These are phyloP conservation scores for Nomia melanderi DNA, from an alignment of 1,140 invertebrate genomes.

Conservation along the genomic window DNA sequence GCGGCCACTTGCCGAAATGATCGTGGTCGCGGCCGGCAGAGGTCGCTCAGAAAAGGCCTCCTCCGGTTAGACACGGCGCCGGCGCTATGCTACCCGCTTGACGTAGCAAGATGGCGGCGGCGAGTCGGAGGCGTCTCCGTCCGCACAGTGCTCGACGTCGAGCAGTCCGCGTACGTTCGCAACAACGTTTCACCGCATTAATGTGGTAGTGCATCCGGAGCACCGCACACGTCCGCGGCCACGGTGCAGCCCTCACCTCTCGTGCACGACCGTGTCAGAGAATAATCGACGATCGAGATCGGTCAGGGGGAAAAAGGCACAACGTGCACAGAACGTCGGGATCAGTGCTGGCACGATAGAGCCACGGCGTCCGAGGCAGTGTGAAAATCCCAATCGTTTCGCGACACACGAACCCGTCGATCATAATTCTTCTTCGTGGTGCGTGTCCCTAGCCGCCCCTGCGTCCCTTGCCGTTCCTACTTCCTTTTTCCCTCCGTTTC, in stretches of 20 bases:
- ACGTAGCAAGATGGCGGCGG: constrained; percentile 78
- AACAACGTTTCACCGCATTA: constrained; percentile 63
- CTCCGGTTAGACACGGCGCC: constrained; percentile 49
- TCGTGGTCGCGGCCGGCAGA: constrained; percentile 46
- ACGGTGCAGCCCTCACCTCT: constrained; percentile 17
- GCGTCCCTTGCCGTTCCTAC: constrained; percentile 5
- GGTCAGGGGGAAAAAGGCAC: constrained; percentile 22
- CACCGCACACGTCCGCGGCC: constrained; percentile 48
- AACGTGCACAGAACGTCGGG: constrained; percentile 45
- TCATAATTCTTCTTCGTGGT: constrained; percentile 33
- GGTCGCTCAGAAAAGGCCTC: constrained; percentile 44
- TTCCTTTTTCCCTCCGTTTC: not conserved
- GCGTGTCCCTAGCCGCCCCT: constrained; percentile 44
- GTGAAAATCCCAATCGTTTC: constrained; percentile 27
- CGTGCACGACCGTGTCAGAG: constrained; percentile 11
- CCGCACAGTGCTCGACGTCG: constrained; percentile 77
- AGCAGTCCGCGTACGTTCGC: constrained; percentile 76
- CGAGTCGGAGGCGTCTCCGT: constrained; percentile 79
- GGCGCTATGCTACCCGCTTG: constrained; percentile 59
- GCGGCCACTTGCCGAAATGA: constrained; percentile 38
- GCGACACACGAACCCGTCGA: constrained; percentile 21
- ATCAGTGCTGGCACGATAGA: constrained; percentile 28
- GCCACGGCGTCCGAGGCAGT: constrained; percentile 9
- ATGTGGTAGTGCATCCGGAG: constrained; percentile 49
- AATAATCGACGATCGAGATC: constrained; percentile 29